Evolutionary conservation across 2,113 vertebrate species (phyloP).

Genomic region (Cnemophilus loriae): DNA sequence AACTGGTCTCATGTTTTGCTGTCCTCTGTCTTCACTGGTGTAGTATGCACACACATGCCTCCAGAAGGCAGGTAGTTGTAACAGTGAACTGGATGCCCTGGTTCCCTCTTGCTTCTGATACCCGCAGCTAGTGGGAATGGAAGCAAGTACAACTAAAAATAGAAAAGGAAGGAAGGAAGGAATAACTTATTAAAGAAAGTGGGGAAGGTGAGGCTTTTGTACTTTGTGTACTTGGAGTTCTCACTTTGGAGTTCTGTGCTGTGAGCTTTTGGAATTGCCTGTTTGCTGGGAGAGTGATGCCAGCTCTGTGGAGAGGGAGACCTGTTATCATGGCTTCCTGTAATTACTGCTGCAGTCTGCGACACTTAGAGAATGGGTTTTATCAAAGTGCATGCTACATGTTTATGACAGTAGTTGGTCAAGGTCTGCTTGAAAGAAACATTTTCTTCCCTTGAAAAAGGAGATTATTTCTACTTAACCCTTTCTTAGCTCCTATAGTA

Average conservation of each 20-base stretch:
- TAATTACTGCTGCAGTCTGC: slow-evolving; percentile 71
- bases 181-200: slow-evolving; percentile 15
- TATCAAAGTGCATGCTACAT: slow-evolving; percentile 66
- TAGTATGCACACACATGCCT: neutral
- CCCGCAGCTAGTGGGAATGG: slow-evolving; percentile 15
- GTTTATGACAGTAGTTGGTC: slow-evolving; percentile 69
- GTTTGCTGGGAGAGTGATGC: slow-evolving; percentile 15
- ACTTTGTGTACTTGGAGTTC: neutral
- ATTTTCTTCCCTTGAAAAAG: slow-evolving; percentile 39
- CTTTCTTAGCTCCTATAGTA: neutral
- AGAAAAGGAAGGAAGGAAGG: slow-evolving; percentile 50
- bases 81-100: neutral
- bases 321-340: slow-evolving; percentile 70
- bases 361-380: slow-evolving; percentile 57
- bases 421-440: slow-evolving; percentile 65
- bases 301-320: slow-evolving; percentile 50
- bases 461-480: slow-evolving; percentile 51
- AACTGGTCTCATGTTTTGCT: neutral
- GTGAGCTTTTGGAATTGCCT: slow-evolving; percentile 32
- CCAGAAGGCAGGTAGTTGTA: neutral
- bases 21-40: neutral
- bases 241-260: neutral
- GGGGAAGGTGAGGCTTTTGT: slow-evolving; percentile 22
- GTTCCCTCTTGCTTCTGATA: neutral
- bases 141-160: slow-evolving; percentile 16